Evolutionary conservation across 2,888 invertebrate species (phyloP), one percentile per base, ranked within the genome.

Genomic region (Cantharis nigra): DNA sequence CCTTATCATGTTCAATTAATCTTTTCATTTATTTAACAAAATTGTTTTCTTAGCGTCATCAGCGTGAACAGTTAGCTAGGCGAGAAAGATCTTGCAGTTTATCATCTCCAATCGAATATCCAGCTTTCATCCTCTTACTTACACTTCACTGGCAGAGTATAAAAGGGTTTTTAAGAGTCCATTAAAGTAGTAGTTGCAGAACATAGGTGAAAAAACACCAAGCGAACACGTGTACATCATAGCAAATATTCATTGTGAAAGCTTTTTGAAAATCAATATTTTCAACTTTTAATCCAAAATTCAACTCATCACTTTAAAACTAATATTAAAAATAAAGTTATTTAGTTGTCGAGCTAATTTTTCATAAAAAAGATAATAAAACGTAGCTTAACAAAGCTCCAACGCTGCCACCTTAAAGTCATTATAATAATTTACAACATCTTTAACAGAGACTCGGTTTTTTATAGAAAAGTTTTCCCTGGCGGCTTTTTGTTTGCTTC

Each of bases 351-450:
- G 70, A 65, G 33, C 75, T 75, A 75, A 75, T 75, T 75, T 64
- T 64, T 16, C 70, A 70, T 71, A 64, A 69, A 69, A 26, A 76
- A 70, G 63, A 64, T 72, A 72, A 67, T 71, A 74, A 69, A 74
- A 75, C 69, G 74, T 74, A 67, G 70, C 72, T 67, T 63, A 76
- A 81, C 75, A 81, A 81, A 75, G 73, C 71, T 67, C 63, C 64
- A 70, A 62, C 79, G 71, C 80, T 81, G 80, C 79, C 81, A 81
- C 79, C 80, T 81, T 80, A 80, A 78, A 82, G 81, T 81, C 81
- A 81, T 84, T 83, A 83, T 83, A 80, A 84, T 83, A 84, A 83
- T 83, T 82, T 83, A 83, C 80, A 82, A 79, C 83, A 75, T 82
- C 81, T 82, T 82, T 78, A 79, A 80, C 80, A 78, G 80, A 78